Base-by-base conservation (phyloP, 1,140 invertebrate species). In the Conus ventricosus region DNA sequence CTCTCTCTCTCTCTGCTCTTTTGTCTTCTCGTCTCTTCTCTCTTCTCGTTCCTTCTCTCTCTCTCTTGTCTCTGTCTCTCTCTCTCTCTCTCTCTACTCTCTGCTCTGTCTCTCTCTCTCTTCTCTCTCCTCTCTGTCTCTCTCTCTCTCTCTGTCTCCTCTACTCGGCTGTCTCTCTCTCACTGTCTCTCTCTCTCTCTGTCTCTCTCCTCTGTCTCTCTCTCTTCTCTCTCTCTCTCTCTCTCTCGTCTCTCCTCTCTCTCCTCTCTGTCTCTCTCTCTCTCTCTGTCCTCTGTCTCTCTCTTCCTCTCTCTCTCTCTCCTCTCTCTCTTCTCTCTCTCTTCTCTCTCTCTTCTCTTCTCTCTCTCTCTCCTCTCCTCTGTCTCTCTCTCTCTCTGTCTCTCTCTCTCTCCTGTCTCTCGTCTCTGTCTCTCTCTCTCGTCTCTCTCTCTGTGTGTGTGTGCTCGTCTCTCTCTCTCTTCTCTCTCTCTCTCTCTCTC, bases 151-250 rank as follows among this genome's bases (percentile, higher is more conserved):
- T 71, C 67, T 57, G 6, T 20, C 67, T 11, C 67, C 5, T 23
- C 20, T 17, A 13, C 5, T 71, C 67, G 8, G 8, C 39, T 82
- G 4, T 82, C 80, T 55, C n/a, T 23, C 80, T 55, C 80, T 82
- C n/a, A 5, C 54, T 5, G 11, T 5, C 23, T 39, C 27, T 39
- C 23, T 39, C 27, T 39, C 27, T 20, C n/a, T 55, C 13, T 27
- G 5, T 39, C 27, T 20, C 23, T 27, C n/a, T 82, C 54, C 27
- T 5, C n/a, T 5, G 8, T n/a, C 27, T n/a, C n/a, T n/a, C 80
- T 55, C n/a, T 25, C 27, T n/a, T 82, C 80, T 82, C 80, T 27
- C 80, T 82, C 80, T 82, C n/a, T 27, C 80, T 15, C 80, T 10
- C n/a, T 82, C 80, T 82, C n/a, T 82, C 80, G 11, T 55, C 54